A percentile compares a stretch with the other conserved stretches of the same genome.
phyloP scores from a whole-genome alignment of 2,888 invertebrate genomes.

The Melinaea menophilus region DNA sequence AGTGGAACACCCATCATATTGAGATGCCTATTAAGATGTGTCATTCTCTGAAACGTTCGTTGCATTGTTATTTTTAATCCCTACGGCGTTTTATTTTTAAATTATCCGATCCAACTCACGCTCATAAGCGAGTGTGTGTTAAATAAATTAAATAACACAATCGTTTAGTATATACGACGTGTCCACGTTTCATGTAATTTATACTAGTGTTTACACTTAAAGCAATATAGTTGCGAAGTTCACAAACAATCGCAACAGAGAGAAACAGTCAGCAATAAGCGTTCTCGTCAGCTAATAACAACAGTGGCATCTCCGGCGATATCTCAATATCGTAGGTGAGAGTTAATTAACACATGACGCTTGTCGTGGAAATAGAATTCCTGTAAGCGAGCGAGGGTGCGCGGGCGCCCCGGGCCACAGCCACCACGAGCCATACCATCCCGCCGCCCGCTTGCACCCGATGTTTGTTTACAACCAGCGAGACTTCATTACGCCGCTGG shows the following conservation, averaged over 20 bases:
- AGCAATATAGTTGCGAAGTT: slow-evolving; percentile 35
- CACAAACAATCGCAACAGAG: slow-evolving; percentile 24
- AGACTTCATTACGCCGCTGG: slow-evolving; percentile 78
- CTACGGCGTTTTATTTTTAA: slow-evolving; percentile 23
- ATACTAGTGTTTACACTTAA: slow-evolving; percentile 29
- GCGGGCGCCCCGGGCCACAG: slow-evolving; percentile 49
- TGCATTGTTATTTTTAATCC: slow-evolving; percentile 34
- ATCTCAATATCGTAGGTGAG: slow-evolving; percentile 77
- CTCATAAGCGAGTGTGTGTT: slow-evolving; percentile 1
- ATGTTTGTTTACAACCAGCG: slow-evolving; percentile 77
- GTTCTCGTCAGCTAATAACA: slow-evolving; percentile 70
- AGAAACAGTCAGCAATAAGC: slow-evolving; percentile 68
- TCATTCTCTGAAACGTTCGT: slow-evolving; percentile 37
- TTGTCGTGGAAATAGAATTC: slow-evolving; percentile 77
- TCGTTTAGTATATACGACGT: neutral
- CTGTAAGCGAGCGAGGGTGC: slow-evolving; percentile 69
- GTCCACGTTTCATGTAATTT: slow-evolving; percentile 14
- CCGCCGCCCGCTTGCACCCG: slow-evolving; percentile 43
- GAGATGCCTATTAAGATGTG: slow-evolving; percentile 54
- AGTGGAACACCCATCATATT: slow-evolving; percentile 65
- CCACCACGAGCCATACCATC: slow-evolving; percentile 37
- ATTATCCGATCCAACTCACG: slow-evolving; percentile 16
- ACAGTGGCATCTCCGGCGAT: slow-evolving; percentile 69
- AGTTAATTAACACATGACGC: slow-evolving; percentile 78
- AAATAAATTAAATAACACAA: slow-evolving; percentile 9